Base-by-base conservation (phyloP, 2,888 invertebrate species). In the Anticlea derivata region DNA sequence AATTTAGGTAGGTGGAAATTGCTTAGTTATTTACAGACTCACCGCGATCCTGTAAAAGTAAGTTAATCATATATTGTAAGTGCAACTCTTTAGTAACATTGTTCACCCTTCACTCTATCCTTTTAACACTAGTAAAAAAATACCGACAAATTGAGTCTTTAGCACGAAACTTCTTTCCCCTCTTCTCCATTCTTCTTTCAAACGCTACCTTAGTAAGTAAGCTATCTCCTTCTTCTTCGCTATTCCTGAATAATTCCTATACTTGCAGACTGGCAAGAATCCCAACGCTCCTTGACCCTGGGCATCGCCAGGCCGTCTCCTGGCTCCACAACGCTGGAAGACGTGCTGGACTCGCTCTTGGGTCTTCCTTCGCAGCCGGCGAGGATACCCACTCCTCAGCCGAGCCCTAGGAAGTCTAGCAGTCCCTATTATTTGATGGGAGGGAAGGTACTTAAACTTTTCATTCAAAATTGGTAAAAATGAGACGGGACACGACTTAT, bases 301-400 rank as follows among this genome's bases (percentile, higher is more conserved):
- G 91, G 87, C 74, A 87, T 92, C 70, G 88, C 92, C 73, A 92
- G 92, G 77, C 94, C 94, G 61, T 94, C 95, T 75, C 95, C 95
- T 38, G 94, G 95, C 74, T 96, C 96, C 67, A 96, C 97, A 54
- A 98, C 97, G 63, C 92, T 98, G 80, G 97, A 98, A 92, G 97
- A 98, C 92, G 97, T 98, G 63, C 92, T 98, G 87, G 97, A 98
- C 87, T 96, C 97, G 62, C 94, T 98, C 67, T 94, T 98, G 86
- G 96, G 97, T 77, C 93, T 97, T 78, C 95, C 97, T 74, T 83
- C 88, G 57, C 89, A 88, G 70, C 93, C 95, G 63, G 93, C 95
- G 73, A 93, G 95, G 79, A 95, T 95, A 76, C 94, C 96, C 70
- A 96, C 96, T 92, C 91, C 91, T 62, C 91, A 91, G 70, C 90